Percentiles rank a stretch among this genome's conserved stretches.
These are phyloP conservation scores for Epizoanthus illoricatus DNA, from an alignment of 92 coral and sea anemone species.

Conservation along the genomic window DNA sequence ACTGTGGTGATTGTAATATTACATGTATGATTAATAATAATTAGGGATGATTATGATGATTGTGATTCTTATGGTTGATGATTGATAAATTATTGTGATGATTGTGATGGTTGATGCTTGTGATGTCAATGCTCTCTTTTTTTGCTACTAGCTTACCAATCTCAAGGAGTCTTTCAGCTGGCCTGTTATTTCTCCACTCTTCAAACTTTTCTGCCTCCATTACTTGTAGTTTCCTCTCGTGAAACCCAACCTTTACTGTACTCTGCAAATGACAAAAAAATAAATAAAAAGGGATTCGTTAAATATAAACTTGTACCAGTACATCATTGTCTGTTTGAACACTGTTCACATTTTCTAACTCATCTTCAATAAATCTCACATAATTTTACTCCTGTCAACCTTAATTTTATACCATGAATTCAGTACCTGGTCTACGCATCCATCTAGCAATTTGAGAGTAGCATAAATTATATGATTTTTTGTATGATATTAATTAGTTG, in stretches of 20 bases:
- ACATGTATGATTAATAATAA: too few relatives aligned
- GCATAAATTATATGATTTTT: too few relatives aligned
- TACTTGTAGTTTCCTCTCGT: constrained; percentile 92
- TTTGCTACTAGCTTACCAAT: constrained; percentile 54
- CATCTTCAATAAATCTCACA: too few relatives aligned
- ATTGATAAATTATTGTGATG: not conserved
- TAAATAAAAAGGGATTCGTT: not conserved
- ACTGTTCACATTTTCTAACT: too few relatives aligned
- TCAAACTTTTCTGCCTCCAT: constrained; percentile 90
- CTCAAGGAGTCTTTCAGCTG: constrained; percentile 89
- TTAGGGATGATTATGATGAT: not conserved
- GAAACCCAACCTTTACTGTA: constrained; percentile 81
- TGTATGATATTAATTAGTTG: too few relatives aligned
- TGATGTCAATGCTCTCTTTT: not conserved
- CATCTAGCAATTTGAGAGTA: too few relatives aligned
- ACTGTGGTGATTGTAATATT: too few relatives aligned
- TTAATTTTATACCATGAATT: too few relatives aligned
- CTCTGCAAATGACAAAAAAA: constrained; percentile 49
- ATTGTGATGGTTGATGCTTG: not conserved
- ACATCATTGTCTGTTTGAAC: not conserved
- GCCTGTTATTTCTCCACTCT: constrained; percentile 90
- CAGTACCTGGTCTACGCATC: too few relatives aligned
- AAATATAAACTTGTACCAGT: not conserved
- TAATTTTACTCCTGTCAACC: too few relatives aligned
- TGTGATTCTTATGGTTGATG: too few relatives aligned